These are phyloP conservation scores for Chamaea fasciata DNA, from an alignment of 2,113 vertebrate genomes.

Conservation along the genomic window DNA sequence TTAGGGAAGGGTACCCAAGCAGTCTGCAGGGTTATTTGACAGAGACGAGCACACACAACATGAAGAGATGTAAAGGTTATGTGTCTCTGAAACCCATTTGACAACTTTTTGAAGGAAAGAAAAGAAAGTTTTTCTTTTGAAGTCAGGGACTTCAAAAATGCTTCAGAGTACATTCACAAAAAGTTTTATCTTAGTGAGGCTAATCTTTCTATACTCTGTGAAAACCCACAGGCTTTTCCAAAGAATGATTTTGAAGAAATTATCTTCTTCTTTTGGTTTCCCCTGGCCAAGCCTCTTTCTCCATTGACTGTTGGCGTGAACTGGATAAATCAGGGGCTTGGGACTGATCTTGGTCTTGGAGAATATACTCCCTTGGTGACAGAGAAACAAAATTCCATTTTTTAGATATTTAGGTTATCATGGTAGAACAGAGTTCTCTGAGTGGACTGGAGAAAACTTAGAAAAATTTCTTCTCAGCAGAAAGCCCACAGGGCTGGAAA, in stretches of 20 bases:
- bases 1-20: background rate
- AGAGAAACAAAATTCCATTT: background rate
- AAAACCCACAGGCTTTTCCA: background rate
- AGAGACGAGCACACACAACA: background rate
- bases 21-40: background rate
- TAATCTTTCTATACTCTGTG: background rate
- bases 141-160: background rate
- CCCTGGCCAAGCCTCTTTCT: background rate
- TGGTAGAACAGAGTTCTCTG: background rate
- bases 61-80: background rate
- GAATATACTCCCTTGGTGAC: background rate
- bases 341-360: background rate
- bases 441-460: background rate
- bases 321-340: background rate
- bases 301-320: background rate
- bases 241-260: background rate
- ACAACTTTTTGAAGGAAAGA: background rate
- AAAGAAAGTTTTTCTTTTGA: background rate
- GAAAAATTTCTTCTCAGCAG: background rate
- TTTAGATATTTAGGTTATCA: background rate
- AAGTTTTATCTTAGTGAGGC: background rate
- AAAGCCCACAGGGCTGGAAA: background rate
- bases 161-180: background rate
- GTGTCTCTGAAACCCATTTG: background rate
- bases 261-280: background rate